Conservation (phyloP, 2,888 invertebrate genomes). For the Nebria salina region DNA sequence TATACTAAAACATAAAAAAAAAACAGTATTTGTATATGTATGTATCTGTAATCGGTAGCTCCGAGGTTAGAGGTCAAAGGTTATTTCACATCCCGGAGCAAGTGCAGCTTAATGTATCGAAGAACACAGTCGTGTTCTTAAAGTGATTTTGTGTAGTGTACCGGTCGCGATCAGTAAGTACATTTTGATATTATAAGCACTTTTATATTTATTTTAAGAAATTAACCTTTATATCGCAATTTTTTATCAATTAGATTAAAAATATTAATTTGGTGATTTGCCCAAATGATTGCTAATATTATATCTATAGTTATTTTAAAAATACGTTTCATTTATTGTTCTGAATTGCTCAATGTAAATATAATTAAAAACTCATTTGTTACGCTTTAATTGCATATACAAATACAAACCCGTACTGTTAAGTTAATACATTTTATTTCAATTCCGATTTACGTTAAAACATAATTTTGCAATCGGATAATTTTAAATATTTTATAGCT, state of each 20-base stretch:
- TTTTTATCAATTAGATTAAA: neutral
- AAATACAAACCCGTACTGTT: no score
- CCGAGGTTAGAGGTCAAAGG: slow-evolving; percentile 20
- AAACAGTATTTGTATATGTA: slow-evolving; percentile 12
- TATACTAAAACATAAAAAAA: neutral
- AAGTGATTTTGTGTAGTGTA: slow-evolving; percentile 17
- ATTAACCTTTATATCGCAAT: neutral
- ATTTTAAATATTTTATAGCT: no score
- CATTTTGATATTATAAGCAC: neutral
- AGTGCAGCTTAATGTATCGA: neutral
- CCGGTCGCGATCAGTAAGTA: slow-evolving; percentile 19
- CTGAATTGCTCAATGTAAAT: no score
- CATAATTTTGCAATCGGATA: no score
- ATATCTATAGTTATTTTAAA: no score
- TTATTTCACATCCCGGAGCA: slow-evolving; percentile 38
- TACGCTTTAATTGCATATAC: no score
- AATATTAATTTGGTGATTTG: no score
- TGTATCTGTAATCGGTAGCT: slow-evolving; percentile 31
- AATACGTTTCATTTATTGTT: no score
- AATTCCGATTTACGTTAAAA: no score
- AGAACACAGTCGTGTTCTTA: slow-evolving; percentile 35
- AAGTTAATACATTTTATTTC: no score
- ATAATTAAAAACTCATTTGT: no score
- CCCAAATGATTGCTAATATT: neutral
- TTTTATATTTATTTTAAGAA: neutral